phyloP scores from a whole-genome alignment of 2,888 invertebrate genomes.

The Neoaliturus tenellus region DNA sequence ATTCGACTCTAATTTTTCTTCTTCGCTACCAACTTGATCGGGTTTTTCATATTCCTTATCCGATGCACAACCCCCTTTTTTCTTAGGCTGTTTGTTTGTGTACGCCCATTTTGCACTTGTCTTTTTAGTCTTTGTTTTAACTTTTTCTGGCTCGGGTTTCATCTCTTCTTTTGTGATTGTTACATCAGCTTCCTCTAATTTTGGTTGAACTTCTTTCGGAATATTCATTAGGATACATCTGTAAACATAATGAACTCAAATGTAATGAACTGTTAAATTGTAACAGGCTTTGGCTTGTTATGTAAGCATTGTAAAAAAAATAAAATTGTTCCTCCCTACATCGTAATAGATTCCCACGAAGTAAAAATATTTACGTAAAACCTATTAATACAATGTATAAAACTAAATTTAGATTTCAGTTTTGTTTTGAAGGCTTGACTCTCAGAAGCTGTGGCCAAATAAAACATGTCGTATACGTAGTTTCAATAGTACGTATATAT shows the following conservation, averaged over 20 bases:
- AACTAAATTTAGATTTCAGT: too few species aligned
- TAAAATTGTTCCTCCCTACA: too few species aligned
- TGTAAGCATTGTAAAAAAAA: too few species aligned
- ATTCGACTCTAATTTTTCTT: not conserved
- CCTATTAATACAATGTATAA: too few species aligned
- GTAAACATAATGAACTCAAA: not conserved
- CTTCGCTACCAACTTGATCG: not conserved
- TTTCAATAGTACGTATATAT: too few species aligned
- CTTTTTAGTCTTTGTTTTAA: not conserved
- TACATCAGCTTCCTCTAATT: constrained; percentile 11
- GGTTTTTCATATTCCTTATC: not conserved
- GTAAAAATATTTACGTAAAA: too few species aligned
- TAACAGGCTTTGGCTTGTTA: too few species aligned
- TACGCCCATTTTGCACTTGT: not conserved
- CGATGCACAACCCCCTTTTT: not conserved
- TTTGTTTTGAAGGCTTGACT: too few species aligned
- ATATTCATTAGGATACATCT: constrained; percentile 24
- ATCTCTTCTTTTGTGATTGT: not conserved
- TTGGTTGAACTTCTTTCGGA: constrained; percentile 1
- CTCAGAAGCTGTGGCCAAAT: too few species aligned
- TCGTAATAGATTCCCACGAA: too few species aligned
- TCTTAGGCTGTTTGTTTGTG: not conserved
- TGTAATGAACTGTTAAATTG: too few species aligned
- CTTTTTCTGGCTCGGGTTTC: not conserved
- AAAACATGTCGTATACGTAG: too few species aligned